A percentile compares a stretch with the other conserved stretches of the same genome.
These are phyloP conservation scores for Hipposideros armiger DNA, from an alignment of 2,113 vertebrate species.

Conservation along the genomic window DNA sequence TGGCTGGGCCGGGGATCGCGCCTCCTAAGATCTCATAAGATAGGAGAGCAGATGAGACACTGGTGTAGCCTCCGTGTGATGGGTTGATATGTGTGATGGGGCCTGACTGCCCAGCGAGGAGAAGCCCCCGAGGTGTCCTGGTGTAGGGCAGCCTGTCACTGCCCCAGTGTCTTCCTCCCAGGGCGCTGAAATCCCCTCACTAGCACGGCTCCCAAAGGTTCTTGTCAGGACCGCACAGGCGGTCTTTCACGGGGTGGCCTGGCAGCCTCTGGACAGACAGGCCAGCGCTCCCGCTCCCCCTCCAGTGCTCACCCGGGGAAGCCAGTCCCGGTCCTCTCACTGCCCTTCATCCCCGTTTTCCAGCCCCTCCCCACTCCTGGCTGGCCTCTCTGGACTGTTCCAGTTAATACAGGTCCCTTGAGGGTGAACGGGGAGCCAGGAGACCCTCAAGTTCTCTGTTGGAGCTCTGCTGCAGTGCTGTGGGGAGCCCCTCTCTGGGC, in stretches of 20 bases:
- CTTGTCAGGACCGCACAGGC: background rate
- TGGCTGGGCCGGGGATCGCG: rapidly evolving
- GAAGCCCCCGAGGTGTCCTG: background rate
- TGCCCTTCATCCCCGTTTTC: background rate
- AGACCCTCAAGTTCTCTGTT: background rate
- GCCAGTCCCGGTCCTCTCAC: background rate
- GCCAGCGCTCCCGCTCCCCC: background rate
- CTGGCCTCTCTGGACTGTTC: background rate
- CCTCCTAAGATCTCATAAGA: rapidly evolving
- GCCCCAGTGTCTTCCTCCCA: background rate
- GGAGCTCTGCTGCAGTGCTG: background rate
- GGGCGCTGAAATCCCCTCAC: background rate
- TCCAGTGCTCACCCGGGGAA: background rate
- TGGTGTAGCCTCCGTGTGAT: background rate
- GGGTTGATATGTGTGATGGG: background rate
- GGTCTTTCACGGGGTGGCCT: background rate
- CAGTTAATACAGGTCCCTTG: background rate
- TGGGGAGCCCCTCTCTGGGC: background rate
- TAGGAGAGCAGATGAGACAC: background rate
- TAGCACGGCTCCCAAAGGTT: background rate
- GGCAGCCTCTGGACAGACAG: rapidly evolving
- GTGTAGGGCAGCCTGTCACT: rapidly evolving
- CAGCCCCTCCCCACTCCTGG: background rate
- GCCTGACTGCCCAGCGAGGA: background rate
- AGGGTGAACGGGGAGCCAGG: background rate